Evolutionary conservation across 2,113 vertebrate genomes (phyloP).

Genomic region (Ibidorhyncha struthersii): DNA sequence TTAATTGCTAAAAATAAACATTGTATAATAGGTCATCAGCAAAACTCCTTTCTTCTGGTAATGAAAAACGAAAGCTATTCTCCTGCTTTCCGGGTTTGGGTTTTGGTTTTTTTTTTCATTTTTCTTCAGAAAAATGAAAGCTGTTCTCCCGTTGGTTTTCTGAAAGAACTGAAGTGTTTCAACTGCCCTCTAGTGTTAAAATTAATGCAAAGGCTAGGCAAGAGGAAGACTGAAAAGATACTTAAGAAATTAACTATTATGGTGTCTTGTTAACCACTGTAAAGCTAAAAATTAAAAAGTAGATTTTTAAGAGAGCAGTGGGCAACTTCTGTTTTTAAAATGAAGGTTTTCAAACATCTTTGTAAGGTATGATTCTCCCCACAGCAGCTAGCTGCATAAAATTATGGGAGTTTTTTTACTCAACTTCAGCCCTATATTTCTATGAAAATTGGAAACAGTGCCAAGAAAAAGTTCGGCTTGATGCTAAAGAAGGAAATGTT

Average conservation of each 20-base stretch:
- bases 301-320: background rate
- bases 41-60: background rate
- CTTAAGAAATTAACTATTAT: background rate
- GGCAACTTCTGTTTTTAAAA: background rate
- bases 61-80: background rate
- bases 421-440: background rate
- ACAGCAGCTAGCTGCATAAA: background rate
- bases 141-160: background rate
- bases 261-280: background rate
- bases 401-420: background rate
- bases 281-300: background rate
- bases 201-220: background rate
- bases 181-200: conserved; percentile 44
- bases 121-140: background rate
- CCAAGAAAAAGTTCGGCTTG: background rate
- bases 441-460: background rate
- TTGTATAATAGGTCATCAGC: background rate
- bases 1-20: background rate
- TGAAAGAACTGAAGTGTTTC: background rate
- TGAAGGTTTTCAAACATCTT: background rate
- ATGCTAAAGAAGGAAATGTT: background rate
- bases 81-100: background rate
- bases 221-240: background rate
- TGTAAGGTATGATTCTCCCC: background rate
- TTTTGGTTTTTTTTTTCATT: background rate